phyloP scores from a whole-genome alignment of 2,113 vertebrate species.

The Heterotilapia buettikoferi region DNA sequence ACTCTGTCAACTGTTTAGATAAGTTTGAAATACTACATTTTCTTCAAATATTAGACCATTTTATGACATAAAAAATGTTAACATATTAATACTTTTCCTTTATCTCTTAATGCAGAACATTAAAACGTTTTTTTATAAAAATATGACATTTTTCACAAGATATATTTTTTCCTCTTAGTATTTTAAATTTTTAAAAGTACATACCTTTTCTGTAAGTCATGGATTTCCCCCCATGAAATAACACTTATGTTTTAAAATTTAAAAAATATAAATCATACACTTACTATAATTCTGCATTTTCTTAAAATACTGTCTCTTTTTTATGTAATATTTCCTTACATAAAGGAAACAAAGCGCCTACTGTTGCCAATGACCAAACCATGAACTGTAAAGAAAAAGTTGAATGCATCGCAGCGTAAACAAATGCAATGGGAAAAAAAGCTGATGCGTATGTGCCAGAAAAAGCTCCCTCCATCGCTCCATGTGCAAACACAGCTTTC shows the following conservation, averaged over 20 bases:
- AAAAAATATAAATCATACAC: not conserved
- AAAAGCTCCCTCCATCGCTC: slow-evolving; percentile 1
- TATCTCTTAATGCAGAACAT: not conserved
- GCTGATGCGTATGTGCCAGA: not conserved
- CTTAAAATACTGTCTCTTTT: not conserved
- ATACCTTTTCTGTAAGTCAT: not conserved
- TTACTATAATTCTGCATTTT: not conserved
- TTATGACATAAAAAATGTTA: not conserved
- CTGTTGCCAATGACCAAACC: not conserved
- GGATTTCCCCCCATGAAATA: not conserved
- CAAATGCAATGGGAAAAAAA: not conserved
- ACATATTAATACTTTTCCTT: not conserved
- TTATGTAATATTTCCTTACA: not conserved
- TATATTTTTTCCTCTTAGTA: not conserved
- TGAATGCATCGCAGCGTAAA: not conserved
- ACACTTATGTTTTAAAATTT: not conserved
- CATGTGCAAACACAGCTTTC: slow-evolving; percentile 42
- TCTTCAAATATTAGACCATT: not conserved
- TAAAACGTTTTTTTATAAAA: fast-evolving
- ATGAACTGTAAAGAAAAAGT: not conserved
- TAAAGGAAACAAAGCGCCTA: not conserved
- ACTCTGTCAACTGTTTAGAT: not conserved
- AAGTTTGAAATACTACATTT: not conserved
- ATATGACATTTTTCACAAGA: not conserved
- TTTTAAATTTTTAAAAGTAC: fast-evolving